Conservation (phyloP, 2,113 vertebrate genomes). For the Gavia stellata region DNA sequence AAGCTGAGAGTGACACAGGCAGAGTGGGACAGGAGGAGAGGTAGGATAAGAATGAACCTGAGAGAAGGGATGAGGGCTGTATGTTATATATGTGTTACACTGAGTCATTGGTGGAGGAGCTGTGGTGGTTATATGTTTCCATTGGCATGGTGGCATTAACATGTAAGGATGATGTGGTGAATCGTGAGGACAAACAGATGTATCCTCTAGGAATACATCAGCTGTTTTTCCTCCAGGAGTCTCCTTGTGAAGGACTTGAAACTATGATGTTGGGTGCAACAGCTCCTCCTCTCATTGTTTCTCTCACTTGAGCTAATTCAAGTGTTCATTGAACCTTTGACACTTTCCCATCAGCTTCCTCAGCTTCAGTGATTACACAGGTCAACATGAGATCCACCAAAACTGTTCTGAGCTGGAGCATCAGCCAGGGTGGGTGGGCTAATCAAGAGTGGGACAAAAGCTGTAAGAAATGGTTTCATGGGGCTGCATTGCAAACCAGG, state of each 20-base stretch:
- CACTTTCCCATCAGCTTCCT: not conserved
- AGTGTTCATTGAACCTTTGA: not conserved
- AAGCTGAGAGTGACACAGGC: not conserved
- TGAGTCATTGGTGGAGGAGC: not conserved
- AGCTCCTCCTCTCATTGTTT: not conserved
- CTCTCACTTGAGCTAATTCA: not conserved
- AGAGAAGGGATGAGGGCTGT: not conserved
- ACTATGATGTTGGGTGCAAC: not conserved
- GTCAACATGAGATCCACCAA: not conserved
- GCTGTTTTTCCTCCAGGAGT: not conserved
- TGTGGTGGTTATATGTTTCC: not conserved
- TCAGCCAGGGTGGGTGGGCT: not conserved
- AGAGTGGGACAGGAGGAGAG: not conserved
- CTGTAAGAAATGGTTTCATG: not conserved
- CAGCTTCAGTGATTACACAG: not conserved
- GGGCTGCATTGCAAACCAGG: not conserved
- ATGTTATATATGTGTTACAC: not conserved
- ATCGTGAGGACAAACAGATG: not conserved
- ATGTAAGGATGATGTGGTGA: not conserved
- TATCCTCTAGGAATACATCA: not conserved
- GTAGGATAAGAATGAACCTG: not conserved
- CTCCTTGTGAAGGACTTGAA: not conserved
- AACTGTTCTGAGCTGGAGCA: not conserved
- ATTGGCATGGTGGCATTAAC: not conserved
- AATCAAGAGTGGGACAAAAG: not conserved